Base-by-base conservation (phyloP, 2,888 invertebrate species). In the Glaucopsyche alexis region DNA sequence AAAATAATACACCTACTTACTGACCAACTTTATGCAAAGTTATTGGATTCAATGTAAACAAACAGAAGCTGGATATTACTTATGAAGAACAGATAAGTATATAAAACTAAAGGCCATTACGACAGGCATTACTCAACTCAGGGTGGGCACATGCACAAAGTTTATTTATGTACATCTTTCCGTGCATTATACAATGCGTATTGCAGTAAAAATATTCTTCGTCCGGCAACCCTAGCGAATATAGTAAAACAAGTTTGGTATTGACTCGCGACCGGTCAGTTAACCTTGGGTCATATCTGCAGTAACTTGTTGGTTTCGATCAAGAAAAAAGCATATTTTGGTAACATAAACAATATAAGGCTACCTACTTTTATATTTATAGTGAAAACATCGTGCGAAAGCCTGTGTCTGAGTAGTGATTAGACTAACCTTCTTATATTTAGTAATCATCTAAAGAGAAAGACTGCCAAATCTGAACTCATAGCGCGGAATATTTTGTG, bases 211-310 rank as follows among this genome's bases (percentile, higher is more conserved):
- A n/a, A n/a, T 50, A 8, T 19, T 55, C 11, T 19, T 55, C 2
- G 9, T 19, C n/a, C n/a, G 47, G 16, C 42, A 45, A 40, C 42
- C 16, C 64, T 65, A 14, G 14, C 38, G 4, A 29, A 29, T 40
- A 14, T 65, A 14, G 40, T 40, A 40, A 40, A 65, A 65, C 65
- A 16, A 70, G 49, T 70, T 49, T 19, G 40, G 13, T 19, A 11
- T 49, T 69, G 40, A 16, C 16, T 29, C 55, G 11, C 55, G 55
- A 55, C 55, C 55, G 55, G 55, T 55, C 11, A 55, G 9, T 19
- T 55, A 55, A 11, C 49, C 45, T 47, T 49, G 49, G 16, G 70
- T 49, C 3, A 49, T 40, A 70, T 49, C 69, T 69, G 69, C 29
- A 69, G 69, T 47, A 42, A 69, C 16, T 19, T 19, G 40, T n/a